Conservation (phyloP, 2,113 vertebrate genomes). For the Orthochromis indermauri region DNA sequence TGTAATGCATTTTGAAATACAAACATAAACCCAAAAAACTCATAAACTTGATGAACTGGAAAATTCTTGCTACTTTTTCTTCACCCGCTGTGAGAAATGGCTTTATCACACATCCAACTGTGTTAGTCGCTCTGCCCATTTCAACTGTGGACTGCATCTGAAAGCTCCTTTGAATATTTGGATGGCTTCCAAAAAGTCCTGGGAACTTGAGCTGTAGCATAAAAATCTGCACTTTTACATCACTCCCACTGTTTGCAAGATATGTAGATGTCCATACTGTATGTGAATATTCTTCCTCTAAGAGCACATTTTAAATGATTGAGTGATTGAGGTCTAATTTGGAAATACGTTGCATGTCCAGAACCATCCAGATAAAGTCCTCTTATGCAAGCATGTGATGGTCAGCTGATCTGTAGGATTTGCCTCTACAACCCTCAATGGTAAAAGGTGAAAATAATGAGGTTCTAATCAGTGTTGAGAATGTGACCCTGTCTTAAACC, state of each 20-base stretch:
- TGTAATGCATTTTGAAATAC: neutral
- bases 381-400: conserved; percentile 54
- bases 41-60: neutral
- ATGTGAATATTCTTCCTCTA: neutral
- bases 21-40: neutral
- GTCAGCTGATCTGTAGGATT: conserved; percentile 65
- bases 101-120: neutral
- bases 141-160: conserved; percentile 4
- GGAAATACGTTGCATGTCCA: neutral
- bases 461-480: conserved; percentile 16
- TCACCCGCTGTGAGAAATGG: neutral
- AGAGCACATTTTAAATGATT: neutral
- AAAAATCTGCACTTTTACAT: conserved; percentile 32
- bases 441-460: neutral
- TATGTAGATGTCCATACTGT: neutral
- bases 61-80: neutral
- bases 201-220: neutral
- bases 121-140: neutral
- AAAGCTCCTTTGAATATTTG: conserved; percentile 37
- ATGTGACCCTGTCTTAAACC: conserved; percentile 54
- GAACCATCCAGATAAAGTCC: neutral
- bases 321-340: neutral
- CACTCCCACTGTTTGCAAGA: conserved; percentile 1
- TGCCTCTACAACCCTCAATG: conserved; percentile 22
- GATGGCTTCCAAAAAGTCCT: conserved; percentile 9